Base-by-base conservation (phyloP, 2,797 vertebrate species). In the Arnoldichthys spilopterus region DNA sequence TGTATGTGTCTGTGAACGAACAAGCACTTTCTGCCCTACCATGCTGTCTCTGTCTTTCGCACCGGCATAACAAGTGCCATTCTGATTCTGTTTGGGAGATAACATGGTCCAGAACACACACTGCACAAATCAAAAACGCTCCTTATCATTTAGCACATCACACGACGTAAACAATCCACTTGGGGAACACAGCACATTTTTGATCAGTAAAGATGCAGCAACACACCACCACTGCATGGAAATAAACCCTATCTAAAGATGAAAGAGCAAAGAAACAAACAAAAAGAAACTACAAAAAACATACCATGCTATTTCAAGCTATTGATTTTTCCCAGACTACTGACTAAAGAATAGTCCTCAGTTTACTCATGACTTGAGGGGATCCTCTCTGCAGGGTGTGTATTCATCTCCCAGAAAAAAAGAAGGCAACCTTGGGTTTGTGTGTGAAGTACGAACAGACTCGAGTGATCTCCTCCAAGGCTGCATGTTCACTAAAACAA, bases 321-420 rank as follows among this genome's bases (percentile, higher is more conserved):
- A 64, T 64, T 64, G 62, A 64, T 64, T 64, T 64, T 64, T 64
- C 34, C 34, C 32, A 64, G 62, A 37, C 62, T 63, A 63, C 61
- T 37, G 61, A 63, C 32, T 64, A 40, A 64, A 64, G 62, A 64
- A n/a, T 22, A 64, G 62, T 64, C 62, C 62, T 64, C 18, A 62
- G 62, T 64, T 40, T 64, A 37, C 32, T 40, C 20, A 40, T 64
- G 34, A 64, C 62, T 64, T 64, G 20, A 40, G 62, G 62, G 62
- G 62, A 64, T 64, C 34, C 62, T 37, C 32, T 11, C 62, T 64
- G 32, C 62, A 64, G 62, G 62, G 62, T 40, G 34, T 64, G 62
- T 40, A 40, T 64, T 64, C 62, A 64, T 64, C 62, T 40, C 30
- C 34, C n/a, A 34, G 16, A 34, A 62, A 15, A 11, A 22, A 63